These are phyloP conservation scores for Muricea muricata DNA, from an alignment of 92 coral and sea anemone genomes.

Conservation along the genomic window DNA sequence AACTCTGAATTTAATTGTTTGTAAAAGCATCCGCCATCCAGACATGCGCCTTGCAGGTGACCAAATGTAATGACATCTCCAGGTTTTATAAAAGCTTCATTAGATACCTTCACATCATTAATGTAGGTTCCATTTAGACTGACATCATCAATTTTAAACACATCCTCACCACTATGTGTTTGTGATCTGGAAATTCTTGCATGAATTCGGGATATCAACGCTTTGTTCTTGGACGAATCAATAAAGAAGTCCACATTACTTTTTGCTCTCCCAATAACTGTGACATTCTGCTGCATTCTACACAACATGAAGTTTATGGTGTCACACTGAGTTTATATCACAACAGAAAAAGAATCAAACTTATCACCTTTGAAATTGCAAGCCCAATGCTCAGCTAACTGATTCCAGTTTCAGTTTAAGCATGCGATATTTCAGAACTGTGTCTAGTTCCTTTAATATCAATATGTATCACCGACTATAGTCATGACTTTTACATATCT, in stretches of 20 bases:
- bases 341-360: not conserved
- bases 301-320: too few species aligned
- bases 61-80: conserved; percentile 95
- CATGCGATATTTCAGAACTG: too few species aligned
- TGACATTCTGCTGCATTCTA: conserved; percentile 79
- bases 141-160: conserved; percentile 79
- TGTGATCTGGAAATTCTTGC: conserved; percentile 74
- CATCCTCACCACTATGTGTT: conserved; percentile 48
- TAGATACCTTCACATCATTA: conserved; percentile 78
- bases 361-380: too few species aligned
- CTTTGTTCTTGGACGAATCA: conserved; percentile 82
- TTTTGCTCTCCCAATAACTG: conserved; percentile 83
- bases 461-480: too few species aligned
- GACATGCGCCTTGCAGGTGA: conserved; percentile 80
- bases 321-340: too few species aligned
- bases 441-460: too few species aligned
- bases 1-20: conserved; percentile 84
- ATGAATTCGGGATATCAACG: conserved; percentile 89
- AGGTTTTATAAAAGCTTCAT: conserved; percentile 69
- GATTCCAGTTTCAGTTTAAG: too few species aligned
- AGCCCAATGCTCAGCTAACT: too few species aligned
- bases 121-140: conserved; percentile 95
- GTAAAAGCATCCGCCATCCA: conserved; percentile 71
- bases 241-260: conserved; percentile 75
- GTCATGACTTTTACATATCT: too few species aligned